These are phyloP conservation scores for Monoplex corrugatus DNA, from an alignment of 2,888 invertebrate genomes.

Conservation along the genomic window DNA sequence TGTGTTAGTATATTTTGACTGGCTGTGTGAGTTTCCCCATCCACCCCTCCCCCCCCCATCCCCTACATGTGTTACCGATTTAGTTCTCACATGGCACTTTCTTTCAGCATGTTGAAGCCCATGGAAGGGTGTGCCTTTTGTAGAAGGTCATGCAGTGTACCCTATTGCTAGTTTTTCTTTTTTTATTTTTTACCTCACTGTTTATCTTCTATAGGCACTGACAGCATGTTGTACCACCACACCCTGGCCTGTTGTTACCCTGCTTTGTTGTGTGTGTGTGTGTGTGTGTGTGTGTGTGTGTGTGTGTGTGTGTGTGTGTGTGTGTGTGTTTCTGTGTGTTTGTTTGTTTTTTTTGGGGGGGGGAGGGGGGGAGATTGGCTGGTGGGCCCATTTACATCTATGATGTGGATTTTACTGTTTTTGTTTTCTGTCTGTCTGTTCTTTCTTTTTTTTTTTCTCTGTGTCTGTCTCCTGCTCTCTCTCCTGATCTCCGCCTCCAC, in stretches of 20 bases:
- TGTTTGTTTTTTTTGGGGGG: no score
- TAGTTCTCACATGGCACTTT: not conserved
- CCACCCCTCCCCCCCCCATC: not conserved
- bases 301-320: slow-evolving; percentile 17
- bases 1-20: no score
- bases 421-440: no score
- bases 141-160: not conserved
- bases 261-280: not conserved
- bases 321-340: not conserved
- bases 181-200: no score
- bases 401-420: no score
- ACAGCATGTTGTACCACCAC: no score
- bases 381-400: no score
- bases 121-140: not conserved
- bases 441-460: slow-evolving; percentile 29
- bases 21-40: no score
- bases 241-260: not conserved
- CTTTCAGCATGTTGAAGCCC: not conserved
- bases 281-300: not conserved
- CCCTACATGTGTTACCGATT: not conserved
- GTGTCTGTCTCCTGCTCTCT: no score
- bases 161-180: not conserved
- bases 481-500: no score
- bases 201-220: no score
- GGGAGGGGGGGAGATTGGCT: not conserved